Evolutionary conservation across 2,113 vertebrate genomes (phyloP).

Genomic region (Dermatemys mawii): DNA sequence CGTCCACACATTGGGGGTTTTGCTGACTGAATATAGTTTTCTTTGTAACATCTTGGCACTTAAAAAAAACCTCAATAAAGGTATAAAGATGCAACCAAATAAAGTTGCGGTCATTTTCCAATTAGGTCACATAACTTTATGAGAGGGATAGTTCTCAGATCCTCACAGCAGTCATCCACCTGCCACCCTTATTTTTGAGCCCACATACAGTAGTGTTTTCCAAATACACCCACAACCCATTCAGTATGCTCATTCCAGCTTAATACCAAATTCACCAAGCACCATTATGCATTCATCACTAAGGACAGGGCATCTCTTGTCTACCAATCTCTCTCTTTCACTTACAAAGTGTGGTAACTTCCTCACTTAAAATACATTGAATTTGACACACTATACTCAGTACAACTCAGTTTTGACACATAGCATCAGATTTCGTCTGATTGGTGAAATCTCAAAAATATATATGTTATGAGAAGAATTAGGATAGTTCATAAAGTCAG

Average conservation of each 20-base stretch:
- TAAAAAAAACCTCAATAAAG: neutral
- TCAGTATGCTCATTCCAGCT: neutral
- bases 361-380: neutral
- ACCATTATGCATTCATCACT: neutral
- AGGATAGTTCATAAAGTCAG: slow-evolving; percentile 25
- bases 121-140: neutral
- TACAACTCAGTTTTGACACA: neutral
- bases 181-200: neutral
- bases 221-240: neutral
- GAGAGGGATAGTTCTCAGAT: neutral
- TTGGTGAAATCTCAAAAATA: slow-evolving; percentile 35
- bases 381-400: neutral
- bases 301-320: neutral
- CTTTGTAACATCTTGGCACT: neutral
- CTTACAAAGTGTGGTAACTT: neutral
- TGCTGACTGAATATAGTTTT: neutral
- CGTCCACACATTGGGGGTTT: neutral
- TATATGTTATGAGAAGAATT: neutral
- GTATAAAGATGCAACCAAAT: neutral
- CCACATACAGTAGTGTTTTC: neutral
- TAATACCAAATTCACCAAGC: neutral
- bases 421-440: slow-evolving; percentile 18
- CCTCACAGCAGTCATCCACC: neutral
- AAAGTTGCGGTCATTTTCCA: neutral
- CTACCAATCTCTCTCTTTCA: neutral